Percentiles rank a stretch among this genome's conserved stretches.
Evolutionary conservation across 2,888 invertebrate genomes (phyloP).

Genomic region (Stenodera caucasica): DNA sequence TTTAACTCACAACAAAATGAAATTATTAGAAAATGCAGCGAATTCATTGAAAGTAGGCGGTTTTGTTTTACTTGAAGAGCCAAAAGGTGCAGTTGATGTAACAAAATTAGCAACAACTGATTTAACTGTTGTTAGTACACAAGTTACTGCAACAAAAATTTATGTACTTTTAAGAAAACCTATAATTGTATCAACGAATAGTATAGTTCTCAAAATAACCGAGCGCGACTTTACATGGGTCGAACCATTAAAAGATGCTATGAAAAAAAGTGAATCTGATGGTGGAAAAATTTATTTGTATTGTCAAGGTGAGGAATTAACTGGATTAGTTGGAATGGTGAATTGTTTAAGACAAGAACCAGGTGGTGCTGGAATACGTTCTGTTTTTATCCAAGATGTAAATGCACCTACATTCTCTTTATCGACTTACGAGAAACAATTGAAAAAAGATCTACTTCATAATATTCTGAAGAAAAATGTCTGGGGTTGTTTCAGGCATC

Average conservation of each 20-base stretch:
- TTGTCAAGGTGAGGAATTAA: constrained; percentile 67
- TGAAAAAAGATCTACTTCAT: constrained; percentile 76
- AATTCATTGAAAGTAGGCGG: constrained; percentile 69
- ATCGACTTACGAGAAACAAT: constrained; percentile 64
- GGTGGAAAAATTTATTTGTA: constrained; percentile 68
- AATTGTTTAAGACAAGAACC: constrained; percentile 89
- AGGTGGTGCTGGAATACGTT: constrained; percentile 77
- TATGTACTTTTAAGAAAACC: constrained; percentile 69
- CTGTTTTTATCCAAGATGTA: constrained; percentile 69
- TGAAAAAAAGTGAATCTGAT: constrained; percentile 67
- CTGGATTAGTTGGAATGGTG: constrained; percentile 85
- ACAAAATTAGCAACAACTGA: constrained; percentile 51
- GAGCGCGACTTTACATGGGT: constrained; percentile 80
- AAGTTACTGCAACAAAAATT: constrained; percentile 65
- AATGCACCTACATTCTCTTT: constrained; percentile 64
- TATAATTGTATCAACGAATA: constrained; percentile 48
- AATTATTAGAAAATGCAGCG: constrained; percentile 61
- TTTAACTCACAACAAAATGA: constrained; percentile 59
- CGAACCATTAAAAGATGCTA: constrained; percentile 72
- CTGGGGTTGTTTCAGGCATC: constrained; percentile 89
- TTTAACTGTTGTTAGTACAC: constrained; percentile 63
- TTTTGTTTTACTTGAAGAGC: constrained; percentile 75
- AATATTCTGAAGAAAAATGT: constrained; percentile 80
- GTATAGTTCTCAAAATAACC: constrained; percentile 66
- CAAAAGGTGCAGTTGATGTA: constrained; percentile 56